These are phyloP conservation scores for Halisarca cf. caerulea DNA, from an alignment of 37 sponge, comb jelly and placozoan genomes.

Conservation along the genomic window DNA sequence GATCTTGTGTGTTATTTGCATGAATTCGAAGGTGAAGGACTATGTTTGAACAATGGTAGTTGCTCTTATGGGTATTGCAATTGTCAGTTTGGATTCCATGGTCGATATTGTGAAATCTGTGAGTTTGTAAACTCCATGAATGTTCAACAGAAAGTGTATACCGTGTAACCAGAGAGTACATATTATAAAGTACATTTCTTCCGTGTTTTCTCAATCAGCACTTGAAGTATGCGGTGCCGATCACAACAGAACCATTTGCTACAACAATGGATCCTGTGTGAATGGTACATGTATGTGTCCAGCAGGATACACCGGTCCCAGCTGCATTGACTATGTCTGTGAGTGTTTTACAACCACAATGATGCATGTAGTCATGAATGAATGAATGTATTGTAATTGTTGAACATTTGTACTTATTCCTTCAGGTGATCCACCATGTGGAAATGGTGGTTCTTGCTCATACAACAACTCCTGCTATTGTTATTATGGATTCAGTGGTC, in stretches of 20 bases:
- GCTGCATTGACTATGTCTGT: background rate
- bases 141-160: too few species aligned
- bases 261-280: constrained; percentile 20
- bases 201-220: too few species aligned
- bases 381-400: too few species aligned
- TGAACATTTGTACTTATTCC: too few species aligned
- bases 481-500: background rate
- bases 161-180: too few species aligned
- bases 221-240: background rate
- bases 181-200: too few species aligned
- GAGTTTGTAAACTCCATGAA: background rate
- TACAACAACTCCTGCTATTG: background rate
- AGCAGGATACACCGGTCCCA: background rate
- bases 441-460: background rate
- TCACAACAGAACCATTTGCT: background rate
- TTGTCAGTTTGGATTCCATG: background rate
- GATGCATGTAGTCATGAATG: too few species aligned
- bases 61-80: background rate
- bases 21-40: background rate
- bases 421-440: background rate
- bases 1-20: background rate
- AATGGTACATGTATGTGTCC: background rate
- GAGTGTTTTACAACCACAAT: too few species aligned
- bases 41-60: background rate
- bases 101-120: background rate